Evolutionary conservation across 2,888 invertebrate species (phyloP), one percentile per base, ranked within the genome.

Genomic region (Notodonta dromedarius): DNA sequence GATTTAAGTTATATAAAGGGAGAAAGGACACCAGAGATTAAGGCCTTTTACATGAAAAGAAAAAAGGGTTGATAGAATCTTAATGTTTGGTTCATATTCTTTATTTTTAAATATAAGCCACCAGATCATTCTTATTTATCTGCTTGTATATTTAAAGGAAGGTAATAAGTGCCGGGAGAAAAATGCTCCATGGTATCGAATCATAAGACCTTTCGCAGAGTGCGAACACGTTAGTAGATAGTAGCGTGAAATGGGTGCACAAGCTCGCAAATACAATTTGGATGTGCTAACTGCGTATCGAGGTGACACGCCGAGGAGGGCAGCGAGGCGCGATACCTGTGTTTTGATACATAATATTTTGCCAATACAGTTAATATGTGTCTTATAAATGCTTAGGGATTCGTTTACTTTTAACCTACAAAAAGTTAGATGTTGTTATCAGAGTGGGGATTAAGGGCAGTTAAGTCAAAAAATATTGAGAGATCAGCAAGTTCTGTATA

Each of bases 181-280:
- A 16, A 50, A 50, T 16, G 50, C 5, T 51, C 5, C 24, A 16
- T 11, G 55, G 60, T 24, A 60, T 69, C 66, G 0, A 74, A 69
- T 59, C 2, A 50, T 8, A 0, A 0, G 2, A 56, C 61, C 57
- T 50, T 60, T 74, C 61, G 58, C 4, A 2, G 60, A 75, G 54
- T 58, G 16, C 51, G 39, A 48, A 12, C 24, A 12, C 35, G 61
- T 58, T 63, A 70, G 63, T 60, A 71, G 69, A 65, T 67, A 74
- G 74, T 71, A 74, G 76, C 81, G 79, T 82, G 83, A 83, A 85
- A 85, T 82, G 80, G 83, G 80, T 76, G 79, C 78, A 79, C 82
- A 83, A 84, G 85, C 84, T 85, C 76, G 66, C 80, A 82, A 85
- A 86, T 80, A 86, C 82, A 84, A 85, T 86, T 86, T 83, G 72